Base-by-base conservation (phyloP, 2,113 vertebrate genomes). In the Balaeniceps rex region DNA sequence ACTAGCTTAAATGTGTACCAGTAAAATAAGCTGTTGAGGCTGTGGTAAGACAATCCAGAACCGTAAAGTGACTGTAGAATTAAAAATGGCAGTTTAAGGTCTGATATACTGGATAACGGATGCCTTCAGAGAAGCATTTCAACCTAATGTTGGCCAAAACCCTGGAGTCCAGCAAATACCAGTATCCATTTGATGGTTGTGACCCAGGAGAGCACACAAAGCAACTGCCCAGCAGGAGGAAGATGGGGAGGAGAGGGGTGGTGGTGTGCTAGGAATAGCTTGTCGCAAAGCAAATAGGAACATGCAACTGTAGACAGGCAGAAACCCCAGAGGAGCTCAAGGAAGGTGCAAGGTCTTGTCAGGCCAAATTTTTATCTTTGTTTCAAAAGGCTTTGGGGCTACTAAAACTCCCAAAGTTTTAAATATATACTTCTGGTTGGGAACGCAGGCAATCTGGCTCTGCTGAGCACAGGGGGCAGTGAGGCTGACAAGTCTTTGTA, bases 231-330 rank as follows among this genome's bases (percentile, higher is more conserved):
- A 2, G 28, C 46, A 16, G n/a, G 23, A 81, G 28, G 23, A 58
- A 24, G 54, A 42, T 22, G n/a, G 17, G 36, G n/a, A 71, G 44
- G 23, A 79, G 65, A 52, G 7, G 29, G 25, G 16, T 26, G 63
- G 31, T 70, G 57, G 44, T 36, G 70, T 8, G 38, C 23, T 70
- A 28, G 51, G 68, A 33, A 76, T 34, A 70, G 49, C 16, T 22
- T 28, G 47, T 38, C 36, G 33, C 78, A 68, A 74, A 66, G 40
- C 42, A 78, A 51, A 83, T 4, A 24, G 31, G 16, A 83, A 40
- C 61, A 42, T 1, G 2, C n/a, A 31, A 31, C 44, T 57, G 34
- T 34, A 87, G 68, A 64, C 25, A 13, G 0, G 0, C 31, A 69
- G 38, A 80, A 85, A 78, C 10, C 26, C 18, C 46, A 12, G 40